Evolutionary conservation across 2,888 invertebrate genomes (phyloP), one percentile per base, ranked within the genome.

Genomic region (Cybosia mesomella): DNA sequence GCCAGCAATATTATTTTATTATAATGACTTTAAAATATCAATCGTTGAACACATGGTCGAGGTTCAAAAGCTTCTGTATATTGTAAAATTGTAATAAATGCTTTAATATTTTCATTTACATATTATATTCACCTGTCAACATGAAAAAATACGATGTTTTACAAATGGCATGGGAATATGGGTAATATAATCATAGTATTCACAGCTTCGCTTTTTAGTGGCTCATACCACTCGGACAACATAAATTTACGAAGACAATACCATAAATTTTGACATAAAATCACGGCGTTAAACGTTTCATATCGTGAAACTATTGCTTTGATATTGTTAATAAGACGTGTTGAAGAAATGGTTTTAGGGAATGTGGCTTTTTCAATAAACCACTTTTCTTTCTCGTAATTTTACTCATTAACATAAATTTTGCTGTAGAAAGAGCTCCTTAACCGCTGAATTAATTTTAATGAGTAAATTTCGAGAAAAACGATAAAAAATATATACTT

Each of bases 201-300:
- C 66, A 62, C 68, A 70, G 79, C 60, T 76, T 72, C 69, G 63
- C 66, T 87, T 87, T 90, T 91, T 91, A 91, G 81, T 85, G 79
- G 83, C 82, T 83, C 87, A 89, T 91, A 49, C 92, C 92, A 91
- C 83, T 91, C 83, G 92, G 91, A 91, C 91, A 92, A 89, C 89
- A 87, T n/a, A n/a, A n/a, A n/a, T 93, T 92, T 92, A 91, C 88
- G 89, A 89, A 92, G 92, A 92, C 92, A 93, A 91, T 92, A 89
- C 87, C 84, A 91, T 93, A 93, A 93, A 93, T 92, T 89, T 90
- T 89, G 91, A 87, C 89, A 92, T 94, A 93, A 93, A 94, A 92
- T 92, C 90, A 88, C 87, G 89, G 86, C 90, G 91, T 89, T 89
- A 87, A 91, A 91, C 88, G 87, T 89, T 91, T 93, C 92, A 92